A percentile compares a stretch with the other conserved stretches of the same genome.
Conservation (phyloP, 2,113 vertebrate species). For the Myxocyprinus asiaticus region DNA sequence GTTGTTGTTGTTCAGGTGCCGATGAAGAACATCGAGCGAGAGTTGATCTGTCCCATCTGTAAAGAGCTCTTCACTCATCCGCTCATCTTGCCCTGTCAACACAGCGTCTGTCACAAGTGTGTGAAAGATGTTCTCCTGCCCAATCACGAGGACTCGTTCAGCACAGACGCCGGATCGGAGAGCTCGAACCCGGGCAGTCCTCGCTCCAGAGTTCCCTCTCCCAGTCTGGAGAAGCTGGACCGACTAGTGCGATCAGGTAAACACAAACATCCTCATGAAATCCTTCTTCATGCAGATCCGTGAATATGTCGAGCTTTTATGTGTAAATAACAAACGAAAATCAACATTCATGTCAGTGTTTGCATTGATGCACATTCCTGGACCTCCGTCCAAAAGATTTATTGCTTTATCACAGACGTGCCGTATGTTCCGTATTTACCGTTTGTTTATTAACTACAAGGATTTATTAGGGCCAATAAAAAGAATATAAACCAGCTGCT, state of each 20-base stretch:
- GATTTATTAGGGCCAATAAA: no score
- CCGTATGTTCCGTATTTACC: no score
- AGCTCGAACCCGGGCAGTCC: conserved; percentile 91
- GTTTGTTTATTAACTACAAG: no score
- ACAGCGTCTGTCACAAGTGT: conserved; percentile 96
- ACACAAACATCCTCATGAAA: no score
- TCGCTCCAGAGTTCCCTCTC: conserved; percentile 80
- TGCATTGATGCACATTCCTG: no score
- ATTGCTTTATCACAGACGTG: no score
- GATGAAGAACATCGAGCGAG: conserved; percentile 93
- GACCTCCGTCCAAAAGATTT: no score
- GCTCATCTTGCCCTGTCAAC: conserved; percentile 94
- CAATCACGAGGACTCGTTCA: conserved; percentile 84
- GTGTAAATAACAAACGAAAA: no score
- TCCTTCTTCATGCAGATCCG: no score
- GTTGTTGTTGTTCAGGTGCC: conserved; percentile 73
- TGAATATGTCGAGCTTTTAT: no score
- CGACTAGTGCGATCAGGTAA: conserved; percentile 88
- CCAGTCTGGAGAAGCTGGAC: conserved; percentile 93
- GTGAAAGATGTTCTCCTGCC: conserved; percentile 90
- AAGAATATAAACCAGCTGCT: no score
- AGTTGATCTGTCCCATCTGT: conserved; percentile 95
- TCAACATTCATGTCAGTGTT: no score
- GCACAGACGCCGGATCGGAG: conserved; percentile 86
- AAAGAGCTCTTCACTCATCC: conserved; percentile 97